Evolutionary conservation across 2,797 vertebrate species (phyloP), one percentile per base, ranked within the genome.

Genomic region (Gallinago stenura): DNA sequence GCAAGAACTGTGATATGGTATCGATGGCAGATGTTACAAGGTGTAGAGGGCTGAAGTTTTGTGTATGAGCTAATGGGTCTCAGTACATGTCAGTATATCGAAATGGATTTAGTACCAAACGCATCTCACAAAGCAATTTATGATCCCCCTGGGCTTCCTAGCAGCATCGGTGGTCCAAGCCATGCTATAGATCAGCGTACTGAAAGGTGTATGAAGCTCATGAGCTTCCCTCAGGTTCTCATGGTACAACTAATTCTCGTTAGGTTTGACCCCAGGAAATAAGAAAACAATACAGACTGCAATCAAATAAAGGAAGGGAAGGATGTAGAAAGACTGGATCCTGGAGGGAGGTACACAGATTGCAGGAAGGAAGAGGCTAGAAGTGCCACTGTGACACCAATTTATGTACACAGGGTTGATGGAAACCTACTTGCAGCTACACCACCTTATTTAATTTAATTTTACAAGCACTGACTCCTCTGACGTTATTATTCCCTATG

Each of bases 381-480:
- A 95, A 62, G 28, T 77, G 57, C 10, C 53, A 68, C 68, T 62
- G 3, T 80, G 78, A 71, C 84, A 85, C 19, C 57, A 41, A 7
- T 37, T 43, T 61, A 9, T 69, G 57, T 73, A 77, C 53, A 65
- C 21, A 35, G 35, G 58, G 11, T 17, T 91, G 71, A 83, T 43
- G 43, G 46, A 50, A 85, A 56, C 35, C 37, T 81, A 65, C 37
- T 16, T 72, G 46, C 15, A 87, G 24, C 39, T 82, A 68, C 76
- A 72, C 69, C n/a, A 13, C 58, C 48, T 90, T 62, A 53, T 22
- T 80, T 91, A 75, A 78, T 89, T 75, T 78, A 68, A 28, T 96
- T 95, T 95, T 95, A 91, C 70, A 89, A 94, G 68, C 84, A 24
- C 50, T 61, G 79, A 78, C n/a, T 93, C 64, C 48, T 94, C 41